phyloP scores from a whole-genome alignment of 2,888 invertebrate species.

The Hesperia comma region DNA sequence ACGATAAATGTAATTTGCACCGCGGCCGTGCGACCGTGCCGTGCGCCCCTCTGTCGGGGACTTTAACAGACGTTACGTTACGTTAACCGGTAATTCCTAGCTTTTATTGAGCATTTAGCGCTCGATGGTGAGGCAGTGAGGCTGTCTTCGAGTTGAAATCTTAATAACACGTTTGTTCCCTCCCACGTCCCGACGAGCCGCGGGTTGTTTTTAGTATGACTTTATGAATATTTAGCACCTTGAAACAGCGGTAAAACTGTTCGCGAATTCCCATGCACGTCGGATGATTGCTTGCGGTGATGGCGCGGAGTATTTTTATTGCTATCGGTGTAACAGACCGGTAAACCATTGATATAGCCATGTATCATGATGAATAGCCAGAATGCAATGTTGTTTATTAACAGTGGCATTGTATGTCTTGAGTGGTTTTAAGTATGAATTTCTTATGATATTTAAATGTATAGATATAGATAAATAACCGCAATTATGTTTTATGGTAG shows the following conservation, averaged over 20 bases:
- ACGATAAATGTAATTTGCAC: conserved; percentile 61
- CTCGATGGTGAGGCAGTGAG: conserved; percentile 48
- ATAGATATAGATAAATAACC: too few species aligned
- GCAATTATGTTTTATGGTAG: too few species aligned
- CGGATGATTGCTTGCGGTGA: conserved; percentile 42
- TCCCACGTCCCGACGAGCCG: conserved; percentile 51
- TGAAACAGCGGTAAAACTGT: conserved; percentile 48
- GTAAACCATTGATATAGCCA: neutral
- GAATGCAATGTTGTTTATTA: neutral
- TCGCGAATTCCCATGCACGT: conserved; percentile 51
- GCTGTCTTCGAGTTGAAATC: conserved; percentile 62
- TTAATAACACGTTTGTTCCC: conserved; percentile 63
- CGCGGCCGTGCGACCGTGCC: conserved; percentile 34
- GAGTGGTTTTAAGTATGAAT: too few species aligned
- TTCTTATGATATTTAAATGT: too few species aligned
- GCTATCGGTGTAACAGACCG: neutral
- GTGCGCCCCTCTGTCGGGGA: conserved; percentile 45
- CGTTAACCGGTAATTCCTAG: conserved; percentile 51
- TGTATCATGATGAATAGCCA: neutral
- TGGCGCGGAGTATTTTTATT: conserved; percentile 35
- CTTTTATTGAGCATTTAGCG: conserved; percentile 49
- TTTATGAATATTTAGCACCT: conserved; percentile 58
- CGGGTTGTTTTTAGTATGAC: conserved; percentile 52
- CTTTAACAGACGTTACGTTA: conserved; percentile 41
- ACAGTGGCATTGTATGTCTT: neutral